Percentiles rank a stretch among this genome's conserved stretches.
phyloP scores from a whole-genome alignment of 2,113 vertebrate genomes.

The Pelecanus crispus region DNA sequence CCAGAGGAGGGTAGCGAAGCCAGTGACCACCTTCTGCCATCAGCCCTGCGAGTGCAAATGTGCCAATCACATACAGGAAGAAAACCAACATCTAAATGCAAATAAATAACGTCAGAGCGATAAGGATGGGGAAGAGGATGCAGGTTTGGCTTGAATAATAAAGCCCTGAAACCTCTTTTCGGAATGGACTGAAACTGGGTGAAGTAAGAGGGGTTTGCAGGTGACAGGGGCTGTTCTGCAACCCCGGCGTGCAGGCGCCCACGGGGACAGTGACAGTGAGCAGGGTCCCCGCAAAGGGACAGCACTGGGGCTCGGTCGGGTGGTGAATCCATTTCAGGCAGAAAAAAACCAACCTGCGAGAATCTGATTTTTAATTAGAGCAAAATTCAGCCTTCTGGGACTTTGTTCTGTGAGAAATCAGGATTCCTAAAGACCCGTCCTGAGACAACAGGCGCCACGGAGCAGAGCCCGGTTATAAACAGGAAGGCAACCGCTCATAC shows the following conservation, averaged over 20 bases:
- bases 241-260: accelerated
- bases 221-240: background rate
- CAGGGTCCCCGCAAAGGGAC: accelerated
- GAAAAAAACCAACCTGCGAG: accelerated
- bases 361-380: background rate
- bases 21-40: constrained; percentile 96
- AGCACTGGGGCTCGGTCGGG: accelerated
- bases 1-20: constrained; percentile 96
- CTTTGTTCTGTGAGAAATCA: background rate
- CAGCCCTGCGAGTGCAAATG: constrained; percentile 75
- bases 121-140: background rate
- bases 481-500: background rate
- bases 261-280: background rate
- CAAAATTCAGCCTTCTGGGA: background rate
- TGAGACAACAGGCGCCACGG: background rate
- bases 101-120: background rate
- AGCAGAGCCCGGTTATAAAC: background rate
- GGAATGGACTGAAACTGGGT: background rate
- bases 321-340: accelerated
- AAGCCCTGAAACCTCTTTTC: background rate
- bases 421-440: background rate
- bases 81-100: background rate
- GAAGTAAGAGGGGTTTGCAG: background rate
- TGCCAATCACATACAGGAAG: background rate
- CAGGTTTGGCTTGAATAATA: background rate